These are phyloP conservation scores for Actinemys pallida DNA, from an alignment of 2,113 vertebrate species.

Conservation along the genomic window DNA sequence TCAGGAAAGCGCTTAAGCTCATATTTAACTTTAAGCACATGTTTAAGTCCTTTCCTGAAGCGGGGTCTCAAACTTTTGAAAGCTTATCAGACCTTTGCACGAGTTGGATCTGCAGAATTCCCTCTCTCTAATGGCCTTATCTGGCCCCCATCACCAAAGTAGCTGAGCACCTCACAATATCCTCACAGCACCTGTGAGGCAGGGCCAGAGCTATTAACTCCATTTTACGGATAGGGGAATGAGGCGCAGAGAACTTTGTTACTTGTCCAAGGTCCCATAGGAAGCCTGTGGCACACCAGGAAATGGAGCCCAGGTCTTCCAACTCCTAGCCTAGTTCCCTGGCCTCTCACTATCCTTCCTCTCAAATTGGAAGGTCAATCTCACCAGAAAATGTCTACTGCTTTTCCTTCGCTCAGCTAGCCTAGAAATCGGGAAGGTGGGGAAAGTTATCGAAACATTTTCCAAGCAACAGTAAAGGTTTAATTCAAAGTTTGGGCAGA, in stretches of 20 bases:
- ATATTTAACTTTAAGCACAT: neutral
- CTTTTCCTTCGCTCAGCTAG: neutral
- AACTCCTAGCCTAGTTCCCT: accelerated
- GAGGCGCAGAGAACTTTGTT: neutral
- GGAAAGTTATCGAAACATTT: neutral
- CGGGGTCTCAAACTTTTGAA: too few species aligned
- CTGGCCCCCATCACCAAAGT: too few species aligned
- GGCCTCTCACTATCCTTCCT: neutral
- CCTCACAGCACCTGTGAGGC: neutral
- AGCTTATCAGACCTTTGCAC: too few species aligned
- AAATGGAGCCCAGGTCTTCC: neutral
- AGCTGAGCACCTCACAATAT: too few species aligned
- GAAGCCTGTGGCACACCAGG: neutral
- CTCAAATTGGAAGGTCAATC: neutral
- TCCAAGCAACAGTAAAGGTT: neutral
- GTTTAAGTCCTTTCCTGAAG: too few species aligned
- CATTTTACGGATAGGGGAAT: accelerated
- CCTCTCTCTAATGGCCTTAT: too few species aligned
- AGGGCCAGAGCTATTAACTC: neutral
- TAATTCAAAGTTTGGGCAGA: neutral
- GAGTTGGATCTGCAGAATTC: too few species aligned
- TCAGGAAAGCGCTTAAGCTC: neutral
- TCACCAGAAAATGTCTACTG: accelerated
- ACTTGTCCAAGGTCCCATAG: neutral
- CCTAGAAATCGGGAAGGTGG: neutral